Base-by-base conservation (phyloP, 2,888 invertebrate species). In the Aelia acuminata region DNA sequence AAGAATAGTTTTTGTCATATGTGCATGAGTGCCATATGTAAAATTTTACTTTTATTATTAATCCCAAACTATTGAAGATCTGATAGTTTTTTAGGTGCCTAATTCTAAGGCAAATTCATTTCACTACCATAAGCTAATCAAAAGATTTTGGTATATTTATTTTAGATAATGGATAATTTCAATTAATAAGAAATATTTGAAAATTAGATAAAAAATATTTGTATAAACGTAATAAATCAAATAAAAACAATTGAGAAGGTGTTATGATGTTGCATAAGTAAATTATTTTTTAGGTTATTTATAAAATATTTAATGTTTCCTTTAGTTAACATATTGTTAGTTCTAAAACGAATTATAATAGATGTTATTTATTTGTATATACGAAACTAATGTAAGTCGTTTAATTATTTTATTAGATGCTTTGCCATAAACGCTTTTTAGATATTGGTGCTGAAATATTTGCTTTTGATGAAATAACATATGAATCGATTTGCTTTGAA, bases 281-380 rank as follows among this genome's bases (percentile, higher is more conserved):
- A 35, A 70, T 57, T 70, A 70, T 70, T 35, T 18, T 53, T 35
- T 31, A 35, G 0, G 7, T 35, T 35, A 70, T 18, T 26, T 57
- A 26, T 7, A 63, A 63, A 13, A 63, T 31, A 63, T 63, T 57
- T 31, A 70, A 35, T 18, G 63, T 35, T 26, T 26, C 26, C 11
- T 70, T 18, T 31, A 15, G 13, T 4, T 31, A 11, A 18, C 3
- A 3, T 5, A 43, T 4, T n/a, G n/a, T n/a, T 43, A 43, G 15
- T 70, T 70, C 31, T 70, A 70, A 35, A 70, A 20, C 35, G 35
- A 70, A 31, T 63, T 31, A 15, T 18, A 53, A 31, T 63, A 15
- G 26, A 35, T 35, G 26, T 31, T 70, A 70, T 70, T 70, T 70
- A 70, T 70, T 70, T 70, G 31, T 70, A 70, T 35, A 70, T 70